These are phyloP conservation scores for Antedon bifida DNA, from an alignment of 35 echinoderm and acorn worm species.

Conservation along the genomic window DNA sequence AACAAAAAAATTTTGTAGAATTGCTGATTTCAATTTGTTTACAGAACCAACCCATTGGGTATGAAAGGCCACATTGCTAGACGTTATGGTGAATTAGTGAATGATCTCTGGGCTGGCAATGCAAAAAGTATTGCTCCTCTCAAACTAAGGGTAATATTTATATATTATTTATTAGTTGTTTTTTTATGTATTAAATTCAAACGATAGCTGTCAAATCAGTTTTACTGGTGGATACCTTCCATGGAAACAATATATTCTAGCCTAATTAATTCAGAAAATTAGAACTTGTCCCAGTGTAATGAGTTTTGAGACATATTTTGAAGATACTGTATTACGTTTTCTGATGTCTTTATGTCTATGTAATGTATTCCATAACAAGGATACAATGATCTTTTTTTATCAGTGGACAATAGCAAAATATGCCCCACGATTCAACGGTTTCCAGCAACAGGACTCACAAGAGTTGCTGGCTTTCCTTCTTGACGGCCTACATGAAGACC, in stretches of 20 bases:
- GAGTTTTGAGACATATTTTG: no score
- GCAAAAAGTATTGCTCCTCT: slow-evolving; percentile 95
- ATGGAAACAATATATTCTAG: no score
- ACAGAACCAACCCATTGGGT: slow-evolving; percentile 67
- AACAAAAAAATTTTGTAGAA: no score
- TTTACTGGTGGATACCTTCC: no score
- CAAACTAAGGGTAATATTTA: slow-evolving; percentile 74
- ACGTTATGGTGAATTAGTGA: slow-evolving; percentile 75
- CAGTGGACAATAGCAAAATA: slow-evolving; percentile 99
- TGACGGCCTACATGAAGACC: slow-evolving; percentile 93
- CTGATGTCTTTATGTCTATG: no score
- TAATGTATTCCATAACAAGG: no score
- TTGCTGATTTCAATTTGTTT: not conserved
- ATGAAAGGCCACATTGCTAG: slow-evolving; percentile 97
- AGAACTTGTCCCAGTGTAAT: no score
- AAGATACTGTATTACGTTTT: no score
- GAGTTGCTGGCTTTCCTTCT: slow-evolving; percentile 82
- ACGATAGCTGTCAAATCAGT: no score
- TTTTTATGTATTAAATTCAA: no score
- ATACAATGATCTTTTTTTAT: not conserved
- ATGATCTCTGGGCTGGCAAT: slow-evolving; percentile 86
- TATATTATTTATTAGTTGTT: no score
- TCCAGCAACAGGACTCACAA: slow-evolving; percentile 91
- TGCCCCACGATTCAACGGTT: slow-evolving; percentile 83
- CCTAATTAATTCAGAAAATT: no score